Evolutionary conservation across 2,797 vertebrate genomes (phyloP), one percentile per base, ranked within the genome.

Genomic region (Molossus molossus): DNA sequence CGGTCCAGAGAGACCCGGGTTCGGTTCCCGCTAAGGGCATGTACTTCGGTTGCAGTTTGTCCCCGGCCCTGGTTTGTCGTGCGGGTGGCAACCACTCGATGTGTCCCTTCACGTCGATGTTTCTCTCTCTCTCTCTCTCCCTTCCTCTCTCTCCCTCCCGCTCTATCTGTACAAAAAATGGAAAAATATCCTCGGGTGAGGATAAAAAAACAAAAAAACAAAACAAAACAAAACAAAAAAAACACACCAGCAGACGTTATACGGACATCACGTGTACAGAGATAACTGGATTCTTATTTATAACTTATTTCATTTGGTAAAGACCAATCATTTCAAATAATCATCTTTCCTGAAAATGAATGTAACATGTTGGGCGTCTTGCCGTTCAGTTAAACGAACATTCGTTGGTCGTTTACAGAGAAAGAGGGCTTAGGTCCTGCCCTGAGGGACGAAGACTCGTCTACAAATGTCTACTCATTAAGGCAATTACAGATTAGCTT

Each of bases 321-420:
- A 89, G n/a, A 62, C 69, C 50, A 91, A 70, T 13, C 29, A 88
- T 89, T 94, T 93, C 53, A 62, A 77, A 91, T 37, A 48, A 90
- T 87, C 33, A 9, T 3, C 57, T 94, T 93, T 85, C 79, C 79
- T 90, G 11, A 83, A 96, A 79, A 82, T 55, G 20, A 94, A 84
- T 62, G 76, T n/a, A 91, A n/a, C 9, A 67, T 37, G n/a, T 50
- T 82, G 72, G 37, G 14, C 77, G 70, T 40, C 76, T 90, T 84
- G 76, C 60, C 67, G 55, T 45, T 90, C 40, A 72, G 50, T 62
- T 83, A 77, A 94, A 60, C 67, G 85, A 83, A 79, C 85, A 67
- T 67, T 82, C 70, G 17, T 72, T 75, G 85, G 75, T 87, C 55
- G 90, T 58, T 82, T 76, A 80, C 20, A 87, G 67, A 88, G 90